A percentile compares a stretch with the other conserved stretches of the same genome.
These are phyloP conservation scores for Helicoverpa armigera DNA, from an alignment of 1,140 invertebrate species.

Conservation along the genomic window DNA sequence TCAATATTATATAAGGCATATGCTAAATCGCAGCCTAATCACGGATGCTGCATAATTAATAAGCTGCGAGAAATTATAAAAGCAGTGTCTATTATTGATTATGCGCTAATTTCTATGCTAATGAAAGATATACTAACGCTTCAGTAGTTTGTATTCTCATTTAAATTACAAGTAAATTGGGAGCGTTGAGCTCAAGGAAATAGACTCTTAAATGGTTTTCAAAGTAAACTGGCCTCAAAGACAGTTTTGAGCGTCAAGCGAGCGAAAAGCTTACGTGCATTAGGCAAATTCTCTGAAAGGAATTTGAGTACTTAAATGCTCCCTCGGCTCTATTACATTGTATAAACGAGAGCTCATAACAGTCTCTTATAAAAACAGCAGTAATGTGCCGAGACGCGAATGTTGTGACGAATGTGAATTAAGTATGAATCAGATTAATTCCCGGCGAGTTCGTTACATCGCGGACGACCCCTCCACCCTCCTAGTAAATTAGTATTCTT, in stretches of 20 bases:
- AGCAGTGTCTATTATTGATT: not conserved
- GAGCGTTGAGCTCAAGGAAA: not conserved
- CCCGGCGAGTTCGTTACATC: slow-evolving; percentile 33
- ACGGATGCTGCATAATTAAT: too few relatives aligned
- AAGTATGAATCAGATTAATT: slow-evolving; percentile 46
- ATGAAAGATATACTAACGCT: slow-evolving; percentile 2
- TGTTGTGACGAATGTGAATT: slow-evolving; percentile 23
- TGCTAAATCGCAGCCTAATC: too few relatives aligned
- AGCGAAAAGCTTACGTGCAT: slow-evolving; percentile 24
- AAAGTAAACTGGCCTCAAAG: slow-evolving; percentile 19
- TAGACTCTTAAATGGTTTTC: slow-evolving; percentile 17
- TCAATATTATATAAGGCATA: too few relatives aligned
- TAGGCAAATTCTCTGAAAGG: slow-evolving; percentile 22
- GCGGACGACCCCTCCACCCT: not conserved
- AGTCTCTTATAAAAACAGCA: not conserved
- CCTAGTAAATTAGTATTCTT: slow-evolving; percentile 45
- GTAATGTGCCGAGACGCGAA: not conserved
- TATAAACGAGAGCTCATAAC: not conserved
- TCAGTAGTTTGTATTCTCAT: slow-evolving; percentile 23
- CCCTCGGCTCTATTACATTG: not conserved
- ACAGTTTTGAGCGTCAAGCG: slow-evolving; percentile 21
- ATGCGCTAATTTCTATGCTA: not conserved
- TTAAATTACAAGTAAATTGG: slow-evolving; percentile 25
- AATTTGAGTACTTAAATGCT: slow-evolving; percentile 25
- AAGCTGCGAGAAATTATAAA: too few relatives aligned